Percentiles rank a stretch among this genome's conserved stretches.
These are phyloP conservation scores for Argentina silus DNA, from an alignment of 2,797 vertebrate genomes.

Conservation along the genomic window DNA sequence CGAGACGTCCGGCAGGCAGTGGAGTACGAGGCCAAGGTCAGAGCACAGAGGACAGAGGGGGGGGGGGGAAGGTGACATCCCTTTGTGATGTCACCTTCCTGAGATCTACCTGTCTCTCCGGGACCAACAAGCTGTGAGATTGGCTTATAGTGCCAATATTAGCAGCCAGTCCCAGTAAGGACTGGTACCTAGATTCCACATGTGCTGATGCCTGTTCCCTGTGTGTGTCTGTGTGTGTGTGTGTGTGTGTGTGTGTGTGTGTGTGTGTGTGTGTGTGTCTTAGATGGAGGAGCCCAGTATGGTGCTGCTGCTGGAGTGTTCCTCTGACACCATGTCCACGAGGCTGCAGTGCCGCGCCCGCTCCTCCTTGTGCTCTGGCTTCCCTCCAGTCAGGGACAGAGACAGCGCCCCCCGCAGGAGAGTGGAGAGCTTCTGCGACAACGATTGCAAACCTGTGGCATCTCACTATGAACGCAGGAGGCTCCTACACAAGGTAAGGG, in stretches of 20 bases:
- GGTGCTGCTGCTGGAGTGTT: constrained; percentile 88
- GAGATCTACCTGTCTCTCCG: too few relatives aligned
- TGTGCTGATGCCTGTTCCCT: background rate
- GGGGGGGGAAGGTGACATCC: too few relatives aligned
- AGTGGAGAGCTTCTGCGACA: constrained; percentile 76
- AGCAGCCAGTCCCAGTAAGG: too few relatives aligned
- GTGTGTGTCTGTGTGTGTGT: background rate
- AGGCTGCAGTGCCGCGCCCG: constrained; percentile 74
- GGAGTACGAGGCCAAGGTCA: constrained; percentile 74
- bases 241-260: constrained; percentile 4
- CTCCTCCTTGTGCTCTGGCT: constrained; percentile 44
- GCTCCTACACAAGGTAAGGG: constrained; percentile 82
- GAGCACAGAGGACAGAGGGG: background rate
- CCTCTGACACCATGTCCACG: constrained; percentile 81
- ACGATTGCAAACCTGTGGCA: constrained; percentile 70
- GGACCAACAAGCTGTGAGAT: too few relatives aligned
- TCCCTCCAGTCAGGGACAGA: constrained; percentile 18
- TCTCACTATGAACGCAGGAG: constrained; percentile 83
- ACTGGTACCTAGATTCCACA: background rate
- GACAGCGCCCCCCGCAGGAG: constrained; percentile 59
- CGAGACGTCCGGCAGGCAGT: constrained; percentile 84
- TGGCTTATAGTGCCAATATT: too few relatives aligned
- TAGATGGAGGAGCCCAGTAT: constrained; percentile 88
- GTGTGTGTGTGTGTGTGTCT: constrained; percentile 25
- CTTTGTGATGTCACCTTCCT: too few relatives aligned